These are phyloP conservation scores for Drosophila nigromelanica DNA, from an alignment of 1,140 invertebrate species.

Conservation along the genomic window DNA sequence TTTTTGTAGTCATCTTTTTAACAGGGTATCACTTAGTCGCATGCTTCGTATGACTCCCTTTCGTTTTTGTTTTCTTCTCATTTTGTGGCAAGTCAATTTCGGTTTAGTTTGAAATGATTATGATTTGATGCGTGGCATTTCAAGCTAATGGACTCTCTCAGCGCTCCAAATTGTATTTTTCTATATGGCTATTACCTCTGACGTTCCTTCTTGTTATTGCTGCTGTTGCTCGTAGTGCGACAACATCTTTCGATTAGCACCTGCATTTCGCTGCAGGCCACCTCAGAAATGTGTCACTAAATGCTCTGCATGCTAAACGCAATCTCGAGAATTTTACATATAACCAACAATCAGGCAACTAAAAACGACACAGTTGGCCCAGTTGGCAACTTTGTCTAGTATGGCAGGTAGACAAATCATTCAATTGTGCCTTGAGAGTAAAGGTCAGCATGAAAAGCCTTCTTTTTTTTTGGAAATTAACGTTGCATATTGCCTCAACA, in stretches of 20 bases:
- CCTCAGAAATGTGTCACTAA: slow-evolving; percentile 70
- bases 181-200: slow-evolving; percentile 15
- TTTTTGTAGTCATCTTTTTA: neutral
- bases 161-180: slow-evolving; percentile 33
- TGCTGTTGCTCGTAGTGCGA: slow-evolving; percentile 35
- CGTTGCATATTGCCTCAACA: too few relatives aligned
- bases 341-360: slow-evolving; percentile 29
- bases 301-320: slow-evolving; percentile 49
- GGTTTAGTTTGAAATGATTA: slow-evolving; percentile 54
- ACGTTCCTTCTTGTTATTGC: neutral
- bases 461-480: neutral
- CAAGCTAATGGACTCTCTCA: slow-evolving; percentile 38
- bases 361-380: slow-evolving; percentile 1
- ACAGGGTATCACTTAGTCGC: neutral
- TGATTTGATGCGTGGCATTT: slow-evolving; percentile 56
- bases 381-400: neutral
- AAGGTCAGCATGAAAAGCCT: too few relatives aligned
- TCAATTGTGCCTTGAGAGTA: too few relatives aligned
- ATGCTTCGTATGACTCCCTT: neutral
- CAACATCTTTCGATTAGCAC: slow-evolving; percentile 77
- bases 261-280: slow-evolving; percentile 62
- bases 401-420: neutral
- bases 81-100: slow-evolving; percentile 66
- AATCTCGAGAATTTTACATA: slow-evolving; percentile 21
- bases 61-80: slow-evolving; percentile 23